These are phyloP conservation scores for Aporrectodea caliginosa DNA, from an alignment of 1,140 invertebrate genomes.

Conservation along the genomic window DNA sequence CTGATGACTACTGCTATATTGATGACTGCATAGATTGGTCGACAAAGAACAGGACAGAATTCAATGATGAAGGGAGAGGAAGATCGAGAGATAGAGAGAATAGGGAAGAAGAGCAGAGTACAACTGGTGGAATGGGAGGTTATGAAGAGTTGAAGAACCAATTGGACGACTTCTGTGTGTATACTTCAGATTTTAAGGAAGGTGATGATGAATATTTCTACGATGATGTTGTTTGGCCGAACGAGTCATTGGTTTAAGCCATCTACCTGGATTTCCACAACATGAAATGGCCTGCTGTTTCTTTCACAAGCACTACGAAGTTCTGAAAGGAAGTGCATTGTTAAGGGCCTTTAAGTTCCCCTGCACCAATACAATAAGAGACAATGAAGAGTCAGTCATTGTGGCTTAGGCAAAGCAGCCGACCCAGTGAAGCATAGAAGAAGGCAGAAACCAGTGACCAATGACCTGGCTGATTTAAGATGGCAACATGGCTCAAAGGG, in stretches of 20 bases:
- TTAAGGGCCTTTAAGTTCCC: too few relatives aligned
- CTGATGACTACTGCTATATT: neutral
- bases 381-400: too few relatives aligned
- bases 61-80: neutral
- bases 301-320: too few relatives aligned
- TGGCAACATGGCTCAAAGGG: too few relatives aligned
- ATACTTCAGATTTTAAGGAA: neutral
- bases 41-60: neutral
- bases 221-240: neutral
- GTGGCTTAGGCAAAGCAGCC: too few relatives aligned
- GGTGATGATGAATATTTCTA: neutral
- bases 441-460: too few relatives aligned
- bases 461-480: too few relatives aligned
- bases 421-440: too few relatives aligned
- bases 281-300: too few relatives aligned
- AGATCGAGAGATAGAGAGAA: neutral
- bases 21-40: neutral
- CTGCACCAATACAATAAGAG: too few relatives aligned
- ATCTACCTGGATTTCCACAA: too few relatives aligned
- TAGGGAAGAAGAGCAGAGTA: neutral
- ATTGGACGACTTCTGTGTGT: neutral
- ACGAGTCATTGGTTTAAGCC: neutral
- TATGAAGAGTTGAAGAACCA: neutral
- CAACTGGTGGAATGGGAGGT: neutral
- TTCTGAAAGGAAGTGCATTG: too few relatives aligned